Conservation (phyloP, 2,113 vertebrate genomes). For the Lagopus muta region DNA sequence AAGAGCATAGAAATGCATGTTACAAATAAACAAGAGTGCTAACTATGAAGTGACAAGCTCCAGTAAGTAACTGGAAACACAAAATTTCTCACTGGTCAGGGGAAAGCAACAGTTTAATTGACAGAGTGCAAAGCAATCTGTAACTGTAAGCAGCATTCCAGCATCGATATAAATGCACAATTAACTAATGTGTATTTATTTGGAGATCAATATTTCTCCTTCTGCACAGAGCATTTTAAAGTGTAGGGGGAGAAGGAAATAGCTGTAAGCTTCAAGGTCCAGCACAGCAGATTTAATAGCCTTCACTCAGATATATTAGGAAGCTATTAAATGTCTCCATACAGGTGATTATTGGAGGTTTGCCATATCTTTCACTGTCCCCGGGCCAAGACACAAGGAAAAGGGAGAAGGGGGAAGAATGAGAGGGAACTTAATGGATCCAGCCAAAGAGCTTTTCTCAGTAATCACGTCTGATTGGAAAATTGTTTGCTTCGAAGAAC, state of each 20-base stretch:
- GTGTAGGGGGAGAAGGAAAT: background rate
- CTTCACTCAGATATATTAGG: background rate
- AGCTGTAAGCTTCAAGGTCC: background rate
- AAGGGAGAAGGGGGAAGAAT: background rate
- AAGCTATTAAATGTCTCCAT: constrained; percentile 12
- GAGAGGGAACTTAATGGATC: background rate
- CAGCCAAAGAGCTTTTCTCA: background rate
- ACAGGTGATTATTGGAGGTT: constrained; percentile 27
- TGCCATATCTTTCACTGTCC: background rate
- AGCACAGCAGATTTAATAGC: background rate
- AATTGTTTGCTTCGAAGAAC: constrained; percentile 48
- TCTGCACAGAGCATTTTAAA: background rate
- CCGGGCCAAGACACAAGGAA: background rate
- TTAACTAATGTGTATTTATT: background rate
- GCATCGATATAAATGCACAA: background rate
- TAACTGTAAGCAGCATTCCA: background rate
- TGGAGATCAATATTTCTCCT: background rate
- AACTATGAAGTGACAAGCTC: background rate
- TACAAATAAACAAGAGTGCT: background rate
- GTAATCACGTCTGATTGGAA: constrained; percentile 10
- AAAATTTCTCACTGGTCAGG: background rate
- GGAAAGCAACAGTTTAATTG: background rate
- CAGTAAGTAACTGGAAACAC: background rate
- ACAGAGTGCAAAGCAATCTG: background rate
- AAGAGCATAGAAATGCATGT: background rate